A percentile compares a stretch with the other conserved stretches of the same genome.
These are phyloP conservation scores for Eremophila alpestris DNA, from an alignment of 2,797 vertebrate species.

Conservation along the genomic window DNA sequence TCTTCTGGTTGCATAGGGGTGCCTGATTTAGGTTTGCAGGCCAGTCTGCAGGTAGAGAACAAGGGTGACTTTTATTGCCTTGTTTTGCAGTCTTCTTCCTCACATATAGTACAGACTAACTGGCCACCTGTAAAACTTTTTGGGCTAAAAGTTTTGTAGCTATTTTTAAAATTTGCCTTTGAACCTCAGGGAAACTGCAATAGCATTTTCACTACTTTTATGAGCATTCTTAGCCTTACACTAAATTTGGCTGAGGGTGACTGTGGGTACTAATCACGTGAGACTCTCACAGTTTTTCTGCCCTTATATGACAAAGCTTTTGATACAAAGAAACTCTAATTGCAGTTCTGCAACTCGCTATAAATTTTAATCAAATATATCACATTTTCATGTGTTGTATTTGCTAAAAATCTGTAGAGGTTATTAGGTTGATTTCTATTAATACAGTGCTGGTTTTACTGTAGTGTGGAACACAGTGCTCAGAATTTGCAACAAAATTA, in stretches of 20 bases:
- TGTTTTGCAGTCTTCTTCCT: neutral
- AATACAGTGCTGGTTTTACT: neutral
- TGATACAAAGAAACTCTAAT: neutral
- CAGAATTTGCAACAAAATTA: neutral
- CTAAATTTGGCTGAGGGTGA: neutral
- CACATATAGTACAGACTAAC: neutral
- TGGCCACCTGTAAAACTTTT: neutral
- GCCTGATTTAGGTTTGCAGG: neutral
- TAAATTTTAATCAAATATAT: neutral
- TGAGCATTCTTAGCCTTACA: neutral
- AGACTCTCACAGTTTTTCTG: neutral
- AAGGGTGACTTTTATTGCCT: neutral
- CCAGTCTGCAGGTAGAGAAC: neutral
- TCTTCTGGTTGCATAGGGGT: neutral
- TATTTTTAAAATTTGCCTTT: neutral
- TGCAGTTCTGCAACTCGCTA: neutral
- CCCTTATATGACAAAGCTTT: neutral
- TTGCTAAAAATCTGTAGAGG: neutral
- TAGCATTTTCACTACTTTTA: neutral
- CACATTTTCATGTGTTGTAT: neutral
- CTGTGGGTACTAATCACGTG: neutral
- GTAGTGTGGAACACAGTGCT: neutral
- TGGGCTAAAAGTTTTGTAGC: neutral
- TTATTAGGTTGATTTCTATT: neutral
- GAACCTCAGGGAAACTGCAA: neutral